Evolutionary conservation across 2,797 vertebrate species (phyloP).

Genomic region (Danio choprae): DNA sequence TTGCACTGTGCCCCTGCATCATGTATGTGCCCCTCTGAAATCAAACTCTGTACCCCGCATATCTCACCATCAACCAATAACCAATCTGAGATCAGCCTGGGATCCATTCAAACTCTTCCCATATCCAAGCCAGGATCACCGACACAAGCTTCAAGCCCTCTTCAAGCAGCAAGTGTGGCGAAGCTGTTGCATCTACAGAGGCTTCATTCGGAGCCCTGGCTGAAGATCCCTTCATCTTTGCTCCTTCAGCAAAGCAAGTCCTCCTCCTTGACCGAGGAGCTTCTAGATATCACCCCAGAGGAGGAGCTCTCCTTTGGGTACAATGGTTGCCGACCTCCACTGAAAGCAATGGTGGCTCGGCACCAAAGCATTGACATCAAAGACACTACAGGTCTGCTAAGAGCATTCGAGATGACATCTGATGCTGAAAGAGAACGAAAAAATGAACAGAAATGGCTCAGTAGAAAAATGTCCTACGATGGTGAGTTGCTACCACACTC

Average conservation of each 20-base stretch:
- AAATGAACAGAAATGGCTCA: slow-evolving; percentile 60
- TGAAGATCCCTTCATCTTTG: slow-evolving; percentile 75
- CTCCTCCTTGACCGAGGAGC: slow-evolving; percentile 80
- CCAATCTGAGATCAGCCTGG: slow-evolving; percentile 62
- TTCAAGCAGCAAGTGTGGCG: slow-evolving; percentile 66
- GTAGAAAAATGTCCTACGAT: slow-evolving; percentile 85
- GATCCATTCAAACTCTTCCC: slow-evolving; percentile 52
- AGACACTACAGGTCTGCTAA: slow-evolving; percentile 76
- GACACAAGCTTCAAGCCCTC: slow-evolving; percentile 64
- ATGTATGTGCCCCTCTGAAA: slow-evolving; percentile 75
- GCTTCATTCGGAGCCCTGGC: slow-evolving; percentile 79
- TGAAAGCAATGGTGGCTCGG: slow-evolving; percentile 69
- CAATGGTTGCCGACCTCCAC: slow-evolving; percentile 66
- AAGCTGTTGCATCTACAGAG: slow-evolving; percentile 74
- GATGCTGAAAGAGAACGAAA: slow-evolving; percentile 58
- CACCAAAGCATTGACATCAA: slow-evolving; percentile 85
- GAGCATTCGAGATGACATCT: slow-evolving; percentile 72
- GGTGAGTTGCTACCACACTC: slow-evolving; percentile 80
- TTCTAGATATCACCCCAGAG: slow-evolving; percentile 73
- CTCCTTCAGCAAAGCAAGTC: slow-evolving; percentile 80
- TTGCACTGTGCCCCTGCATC: slow-evolving; percentile 60
- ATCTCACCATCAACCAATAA: slow-evolving; percentile 66
- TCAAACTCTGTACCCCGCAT: slow-evolving; percentile 73
- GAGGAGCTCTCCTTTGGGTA: slow-evolving; percentile 78
- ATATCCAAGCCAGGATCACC: slow-evolving; percentile 73